Evolutionary conservation across 1,140 invertebrate species (phyloP).

Genomic region (Lepidostoma basale): DNA sequence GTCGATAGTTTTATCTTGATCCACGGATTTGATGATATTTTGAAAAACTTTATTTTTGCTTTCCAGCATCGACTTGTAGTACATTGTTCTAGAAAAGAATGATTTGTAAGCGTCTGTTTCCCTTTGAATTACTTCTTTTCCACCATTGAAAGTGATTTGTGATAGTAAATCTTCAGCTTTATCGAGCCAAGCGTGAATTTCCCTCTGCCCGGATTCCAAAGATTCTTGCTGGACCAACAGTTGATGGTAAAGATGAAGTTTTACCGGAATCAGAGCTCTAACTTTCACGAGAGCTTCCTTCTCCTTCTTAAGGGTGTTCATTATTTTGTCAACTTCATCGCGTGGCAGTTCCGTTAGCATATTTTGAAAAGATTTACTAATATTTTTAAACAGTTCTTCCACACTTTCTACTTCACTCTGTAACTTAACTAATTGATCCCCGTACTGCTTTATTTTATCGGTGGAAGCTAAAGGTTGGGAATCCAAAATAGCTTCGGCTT

Average conservation of each 20-base stretch:
- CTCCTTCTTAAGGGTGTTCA: slow-evolving; percentile 87
- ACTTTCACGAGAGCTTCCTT: slow-evolving; percentile 85
- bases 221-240: slow-evolving; percentile 89
- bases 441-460: slow-evolving; percentile 77
- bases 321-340: slow-evolving; percentile 89
- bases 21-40: slow-evolving; percentile 81
- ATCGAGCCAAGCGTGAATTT: slow-evolving; percentile 85
- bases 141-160: slow-evolving; percentile 57
- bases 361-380: slow-evolving; percentile 88
- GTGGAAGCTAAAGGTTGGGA: slow-evolving; percentile 74
- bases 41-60: slow-evolving; percentile 94
- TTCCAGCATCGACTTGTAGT: slow-evolving; percentile 92
- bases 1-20: slow-evolving; percentile 74
- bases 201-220: slow-evolving; percentile 82
- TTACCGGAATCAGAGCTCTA: slow-evolving; percentile 78
- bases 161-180: slow-evolving; percentile 78
- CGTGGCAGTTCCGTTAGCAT: slow-evolving; percentile 88
- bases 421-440: slow-evolving; percentile 78
- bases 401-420: slow-evolving; percentile 83
- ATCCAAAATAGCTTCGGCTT: slow-evolving; percentile 73
- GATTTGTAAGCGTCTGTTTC: slow-evolving; percentile 83
- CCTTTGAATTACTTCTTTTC: slow-evolving; percentile 74
- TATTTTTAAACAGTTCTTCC: slow-evolving; percentile 87
- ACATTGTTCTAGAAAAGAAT: slow-evolving; percentile 86
- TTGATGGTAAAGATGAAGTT: slow-evolving; percentile 81